Base-by-base conservation (phyloP, 2,888 invertebrate genomes). In the Drosophila sordidapex region DNA sequence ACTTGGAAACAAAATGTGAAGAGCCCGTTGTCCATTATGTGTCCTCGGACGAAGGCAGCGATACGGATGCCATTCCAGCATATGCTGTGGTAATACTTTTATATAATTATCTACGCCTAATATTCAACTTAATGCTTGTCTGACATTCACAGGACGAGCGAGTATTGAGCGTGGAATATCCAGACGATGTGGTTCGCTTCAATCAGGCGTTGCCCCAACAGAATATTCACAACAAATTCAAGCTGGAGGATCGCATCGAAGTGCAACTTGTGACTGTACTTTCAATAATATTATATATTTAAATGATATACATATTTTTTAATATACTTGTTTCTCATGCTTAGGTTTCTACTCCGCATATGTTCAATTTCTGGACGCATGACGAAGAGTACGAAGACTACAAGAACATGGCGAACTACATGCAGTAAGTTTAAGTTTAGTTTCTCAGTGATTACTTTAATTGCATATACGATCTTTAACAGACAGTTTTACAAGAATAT, bases 311-410 rank as follows among this genome's bases (percentile, higher is more conserved):
- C n/a, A n/a, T 18, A 29, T 8, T 6, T 8, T 31, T 10, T 38
- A 27, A 31, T 11, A 10, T 33, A 13, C 7, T 10, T 33, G 8
- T 36, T 31, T n/a, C 35, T 46, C 5, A 15, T 46, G 25, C 52
- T 13, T 56, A 91, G 91, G 89, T 92, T 7, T 73, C 90, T 25
- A 89, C 74, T 49, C 92, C 92, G 3, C 91, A 88, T 59, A 84
- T 80, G 27, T 92, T 92, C 71, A 81, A 87, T 75, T 92, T 92
- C 67, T 89, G 91, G 72, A 56, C 91, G 31, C 60, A 81, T 27
- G 85, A 90, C 43, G 79, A 87, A 4, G 67, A 89, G 0, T 68
- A 60, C 21, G 69, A 90, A 8, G 80, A 84, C 13, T 82, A 91
- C 61, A 84, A 79, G 35, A 54, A 48, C 13, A 80, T 92, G 52